Percentiles rank a stretch among this genome's conserved stretches.
Conservation (phyloP, 1,140 invertebrate species). For the Pseudomyrmex dendroicus region DNA sequence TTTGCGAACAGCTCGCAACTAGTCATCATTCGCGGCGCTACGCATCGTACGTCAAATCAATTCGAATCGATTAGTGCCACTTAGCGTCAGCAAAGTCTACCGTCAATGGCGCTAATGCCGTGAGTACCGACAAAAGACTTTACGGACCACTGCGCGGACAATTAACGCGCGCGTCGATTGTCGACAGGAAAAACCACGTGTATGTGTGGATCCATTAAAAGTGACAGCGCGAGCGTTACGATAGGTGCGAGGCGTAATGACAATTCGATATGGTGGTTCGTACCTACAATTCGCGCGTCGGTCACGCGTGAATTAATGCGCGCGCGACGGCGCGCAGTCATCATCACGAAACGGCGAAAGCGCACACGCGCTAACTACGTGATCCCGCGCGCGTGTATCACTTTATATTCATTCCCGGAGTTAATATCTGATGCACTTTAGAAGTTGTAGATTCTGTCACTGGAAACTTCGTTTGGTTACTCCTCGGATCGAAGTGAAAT, state of each 20-base stretch:
- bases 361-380: conserved; percentile 26
- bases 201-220: conserved; percentile 53
- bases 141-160: conserved; percentile 69
- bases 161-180: conserved; percentile 81
- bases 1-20: background rate
- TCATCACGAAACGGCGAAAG: background rate
- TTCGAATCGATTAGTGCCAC: conserved; percentile 31
- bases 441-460: background rate
- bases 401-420: background rate
- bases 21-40: background rate
- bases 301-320: conserved; percentile 78
- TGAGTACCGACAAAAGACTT: conserved; percentile 57
- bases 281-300: conserved; percentile 78
- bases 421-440: conserved; percentile 1
- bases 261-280: conserved; percentile 78
- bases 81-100: background rate
- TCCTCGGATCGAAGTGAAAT: too few relatives aligned
- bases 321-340: conserved; percentile 10
- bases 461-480: background rate
- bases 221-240: conserved; percentile 55
- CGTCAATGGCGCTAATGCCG: background rate
- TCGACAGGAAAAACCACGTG: conserved; percentile 49
- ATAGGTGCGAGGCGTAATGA: conserved; percentile 73
- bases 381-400: conserved; percentile 4
- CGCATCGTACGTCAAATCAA: conserved; percentile 31